Base-by-base conservation (phyloP, 2,888 invertebrate species). In the Barypeithes pellucidus region DNA sequence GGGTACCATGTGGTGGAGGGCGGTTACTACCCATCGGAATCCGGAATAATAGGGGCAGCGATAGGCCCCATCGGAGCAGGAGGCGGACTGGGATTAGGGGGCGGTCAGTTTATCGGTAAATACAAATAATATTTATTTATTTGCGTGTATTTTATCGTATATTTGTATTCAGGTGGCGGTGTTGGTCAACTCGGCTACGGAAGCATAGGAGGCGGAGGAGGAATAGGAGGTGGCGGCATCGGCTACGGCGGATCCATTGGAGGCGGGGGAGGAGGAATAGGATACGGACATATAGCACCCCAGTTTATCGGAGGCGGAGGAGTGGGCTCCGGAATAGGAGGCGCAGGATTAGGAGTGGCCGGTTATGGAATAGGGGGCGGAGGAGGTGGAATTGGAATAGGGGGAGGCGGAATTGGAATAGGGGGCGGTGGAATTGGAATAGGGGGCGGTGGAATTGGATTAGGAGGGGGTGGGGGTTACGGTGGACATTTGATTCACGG, bases 1-100 rank as follows among this genome's bases (percentile, higher is more conserved):
- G 88, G 88, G 41, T 90, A 90, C 79, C 89, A 89, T 84, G 88
- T 90, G 43, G 88, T 89, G 82, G 89, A 90, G 84, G 88, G 89
- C 82, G 88, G 86, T 73, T 90, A 90, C 80, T 90, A 89, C 80
- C 89, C 90, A 12, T 72, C 57, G 45, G 69, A 76, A 75, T 73
- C 60, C 57, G 76, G 75, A 72, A 3, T 67, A 75, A 77, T 75
- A 86, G 87, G 18, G 79, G 86, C 11, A 8, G 76, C 45, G 54
- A 72, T 66, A 29, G 72, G 45, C 33, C 66, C 57, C 39, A 52
- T 60, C 62, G 68, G 59, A 57, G 52, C 36, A 4, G 63, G 52
- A n/a, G 57, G 66, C 16, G 50, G 47, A 50, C n/a, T 71, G 8
- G 70, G 70, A 45, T 20, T 63, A 33, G 65, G 57, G 1, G 45